These are phyloP conservation scores for Deilephila porcellus DNA, from an alignment of 2,888 invertebrate species.

Conservation along the genomic window DNA sequence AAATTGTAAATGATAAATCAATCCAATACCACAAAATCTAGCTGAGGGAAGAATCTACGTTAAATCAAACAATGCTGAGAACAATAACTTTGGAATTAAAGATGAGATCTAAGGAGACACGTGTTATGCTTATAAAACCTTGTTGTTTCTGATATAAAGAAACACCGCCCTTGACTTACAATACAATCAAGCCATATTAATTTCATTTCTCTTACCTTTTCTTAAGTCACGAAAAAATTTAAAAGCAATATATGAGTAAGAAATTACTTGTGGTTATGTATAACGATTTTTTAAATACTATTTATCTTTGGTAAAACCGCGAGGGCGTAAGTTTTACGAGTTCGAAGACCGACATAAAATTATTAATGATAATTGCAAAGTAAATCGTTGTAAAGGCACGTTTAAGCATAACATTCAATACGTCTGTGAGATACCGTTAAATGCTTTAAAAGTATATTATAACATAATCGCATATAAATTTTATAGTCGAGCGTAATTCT, in stretches of 20 bases:
- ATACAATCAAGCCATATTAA: not conserved
- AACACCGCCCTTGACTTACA: not conserved
- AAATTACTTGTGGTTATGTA: not conserved
- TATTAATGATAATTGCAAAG: conserved; percentile 27
- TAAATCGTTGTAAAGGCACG: conserved; percentile 30
- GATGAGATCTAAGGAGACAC: too few species aligned
- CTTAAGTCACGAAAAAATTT: not conserved
- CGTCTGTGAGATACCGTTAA: conserved; percentile 30
- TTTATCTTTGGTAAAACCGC: conserved; percentile 9
- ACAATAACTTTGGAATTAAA: too few species aligned
- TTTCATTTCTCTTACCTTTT: too few species aligned
- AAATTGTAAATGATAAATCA: too few species aligned
- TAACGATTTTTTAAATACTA: not conserved
- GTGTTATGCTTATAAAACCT: too few species aligned
- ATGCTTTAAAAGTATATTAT: conserved; percentile 27
- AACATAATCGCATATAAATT: conserved; percentile 30
- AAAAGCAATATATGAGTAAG: not conserved
- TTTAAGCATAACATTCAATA: conserved; percentile 27
- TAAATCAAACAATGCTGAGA: too few species aligned
- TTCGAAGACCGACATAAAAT: conserved; percentile 7
- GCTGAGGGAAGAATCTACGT: too few species aligned
- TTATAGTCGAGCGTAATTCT: conserved; percentile 28
- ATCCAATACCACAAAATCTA: too few species aligned
- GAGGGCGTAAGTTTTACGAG: conserved; percentile 18
- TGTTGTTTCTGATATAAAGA: too few species aligned